These are phyloP conservation scores for Glaucidium brasilianum DNA, from an alignment of 2,113 vertebrate species.

Conservation along the genomic window DNA sequence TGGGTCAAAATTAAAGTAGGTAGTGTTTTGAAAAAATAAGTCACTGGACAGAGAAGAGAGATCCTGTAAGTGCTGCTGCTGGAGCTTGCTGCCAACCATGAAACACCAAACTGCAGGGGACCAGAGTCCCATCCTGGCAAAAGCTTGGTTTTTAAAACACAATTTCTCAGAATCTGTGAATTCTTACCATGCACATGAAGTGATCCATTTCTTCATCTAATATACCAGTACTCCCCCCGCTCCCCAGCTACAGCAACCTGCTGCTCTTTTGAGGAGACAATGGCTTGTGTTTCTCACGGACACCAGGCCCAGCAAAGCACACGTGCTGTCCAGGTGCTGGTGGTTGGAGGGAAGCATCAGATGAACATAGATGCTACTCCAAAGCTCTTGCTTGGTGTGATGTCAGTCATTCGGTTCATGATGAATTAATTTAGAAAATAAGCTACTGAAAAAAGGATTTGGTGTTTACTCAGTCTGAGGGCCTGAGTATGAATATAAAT, in stretches of 20 bases:
- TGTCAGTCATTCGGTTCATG: neutral
- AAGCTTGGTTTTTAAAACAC: neutral
- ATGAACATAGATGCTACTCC: neutral
- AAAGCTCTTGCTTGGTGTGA: neutral
- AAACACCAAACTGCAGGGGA: neutral
- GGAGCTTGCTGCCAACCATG: fast-evolving
- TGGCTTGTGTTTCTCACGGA: neutral
- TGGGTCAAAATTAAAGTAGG: neutral
- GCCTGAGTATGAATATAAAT: neutral
- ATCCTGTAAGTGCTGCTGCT: neutral
- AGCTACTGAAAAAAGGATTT: neutral
- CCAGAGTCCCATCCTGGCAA: neutral
- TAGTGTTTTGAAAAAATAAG: neutral
- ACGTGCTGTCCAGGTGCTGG: fast-evolving
- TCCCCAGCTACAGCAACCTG: neutral
- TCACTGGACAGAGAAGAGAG: neutral
- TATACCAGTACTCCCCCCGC: fast-evolving
- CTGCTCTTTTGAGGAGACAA: neutral
- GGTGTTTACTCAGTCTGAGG: neutral
- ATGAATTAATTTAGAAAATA: conserved; percentile 19
- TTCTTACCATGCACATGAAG: neutral
- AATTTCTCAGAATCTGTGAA: neutral
- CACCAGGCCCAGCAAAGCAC: neutral
- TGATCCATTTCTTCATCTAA: neutral
- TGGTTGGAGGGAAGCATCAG: neutral